phyloP scores from a whole-genome alignment of 2,797 vertebrate species.

The Heteromormyrus szaboi region DNA sequence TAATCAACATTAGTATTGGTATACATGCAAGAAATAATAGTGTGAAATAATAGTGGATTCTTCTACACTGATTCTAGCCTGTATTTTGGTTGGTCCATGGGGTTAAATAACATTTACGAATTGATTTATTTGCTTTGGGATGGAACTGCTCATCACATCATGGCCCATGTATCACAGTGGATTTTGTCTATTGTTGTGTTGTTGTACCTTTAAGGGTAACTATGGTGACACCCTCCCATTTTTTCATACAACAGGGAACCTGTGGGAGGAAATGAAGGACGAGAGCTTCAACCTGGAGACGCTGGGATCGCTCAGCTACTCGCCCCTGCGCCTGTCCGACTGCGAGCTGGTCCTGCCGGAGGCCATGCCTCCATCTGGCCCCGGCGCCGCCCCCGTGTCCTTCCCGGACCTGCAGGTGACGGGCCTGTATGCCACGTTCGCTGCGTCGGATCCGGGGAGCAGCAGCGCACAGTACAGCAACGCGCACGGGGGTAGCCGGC shows the following conservation, averaged over 20 bases:
- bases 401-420: slow-evolving; percentile 61
- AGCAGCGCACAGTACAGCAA: slow-evolving; percentile 75
- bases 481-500: slow-evolving; percentile 73
- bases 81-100: background rate
- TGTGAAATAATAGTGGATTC: background rate
- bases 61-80: background rate
- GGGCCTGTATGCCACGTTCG: slow-evolving; percentile 81
- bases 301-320: slow-evolving; percentile 83
- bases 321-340: slow-evolving; percentile 82
- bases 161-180: background rate
- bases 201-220: background rate
- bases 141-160: background rate
- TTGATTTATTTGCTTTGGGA: background rate
- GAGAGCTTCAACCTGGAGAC: slow-evolving; percentile 91
- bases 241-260: slow-evolving; percentile 68
- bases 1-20: background rate
- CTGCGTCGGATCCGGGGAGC: slow-evolving; percentile 59
- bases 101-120: background rate
- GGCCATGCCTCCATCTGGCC: slow-evolving; percentile 61
- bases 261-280: slow-evolving; percentile 97
- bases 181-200: background rate
- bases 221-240: background rate
- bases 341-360: slow-evolving; percentile 72
- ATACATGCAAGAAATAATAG: background rate
- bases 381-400: slow-evolving; percentile 57